Evolutionary conservation across 2,797 vertebrate genomes (phyloP).

Genomic region (Coregonus sp.): DNA sequence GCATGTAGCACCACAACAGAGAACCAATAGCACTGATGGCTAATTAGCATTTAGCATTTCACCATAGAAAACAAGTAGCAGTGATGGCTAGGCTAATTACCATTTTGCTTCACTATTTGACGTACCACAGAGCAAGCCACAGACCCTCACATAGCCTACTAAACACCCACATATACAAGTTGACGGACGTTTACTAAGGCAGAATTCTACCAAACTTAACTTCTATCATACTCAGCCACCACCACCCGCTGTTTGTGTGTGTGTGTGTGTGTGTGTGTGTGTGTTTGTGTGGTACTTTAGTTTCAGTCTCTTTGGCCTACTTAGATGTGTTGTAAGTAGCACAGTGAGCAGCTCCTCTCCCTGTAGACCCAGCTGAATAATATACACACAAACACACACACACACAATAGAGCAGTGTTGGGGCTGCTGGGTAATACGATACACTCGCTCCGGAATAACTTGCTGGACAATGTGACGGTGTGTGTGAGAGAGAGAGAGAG

Average conservation of each 20-base stretch:
- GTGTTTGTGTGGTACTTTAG: slow-evolving; percentile 32
- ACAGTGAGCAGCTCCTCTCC: slow-evolving; percentile 68
- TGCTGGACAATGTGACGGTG: slow-evolving; percentile 60
- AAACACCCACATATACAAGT: no score
- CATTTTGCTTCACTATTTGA: background rate
- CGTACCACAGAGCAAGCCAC: background rate
- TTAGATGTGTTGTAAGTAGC: slow-evolving; percentile 78
- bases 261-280: background rate
- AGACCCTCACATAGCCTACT: no score
- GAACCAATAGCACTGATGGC: background rate
- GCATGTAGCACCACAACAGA: background rate
- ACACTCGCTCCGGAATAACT: slow-evolving; percentile 57
- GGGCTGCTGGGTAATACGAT: slow-evolving; percentile 67
- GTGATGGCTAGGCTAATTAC: background rate
- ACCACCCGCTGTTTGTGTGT: background rate
- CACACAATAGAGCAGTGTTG: slow-evolving; percentile 64
- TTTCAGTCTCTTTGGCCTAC: slow-evolving; percentile 79
- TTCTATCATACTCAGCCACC: no score
- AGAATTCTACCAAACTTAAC: no score
- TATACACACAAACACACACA: no score
- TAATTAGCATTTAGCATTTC: background rate
- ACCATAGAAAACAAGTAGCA: background rate
- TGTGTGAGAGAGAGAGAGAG: slow-evolving; percentile 26
- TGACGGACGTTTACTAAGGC: no score
- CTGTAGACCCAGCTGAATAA: slow-evolving; percentile 74